phyloP scores from a whole-genome alignment of 2,113 vertebrate species.

The Mormoops blainvillei region DNA sequence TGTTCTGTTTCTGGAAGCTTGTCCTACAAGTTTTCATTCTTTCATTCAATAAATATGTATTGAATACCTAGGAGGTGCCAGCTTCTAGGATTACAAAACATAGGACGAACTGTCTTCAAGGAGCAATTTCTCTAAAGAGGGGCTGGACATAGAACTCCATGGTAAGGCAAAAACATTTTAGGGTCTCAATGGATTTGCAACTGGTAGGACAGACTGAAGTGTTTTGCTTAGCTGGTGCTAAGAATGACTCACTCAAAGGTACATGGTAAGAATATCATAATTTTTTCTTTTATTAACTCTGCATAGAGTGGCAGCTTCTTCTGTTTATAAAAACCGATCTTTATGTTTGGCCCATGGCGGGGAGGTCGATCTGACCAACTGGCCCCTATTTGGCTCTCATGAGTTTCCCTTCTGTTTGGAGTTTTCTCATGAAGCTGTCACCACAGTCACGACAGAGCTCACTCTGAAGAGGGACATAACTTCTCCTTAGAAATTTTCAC shows the following conservation, averaged over 20 bases:
- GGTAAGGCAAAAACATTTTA: slow-evolving; percentile 13
- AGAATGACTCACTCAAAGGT: background rate
- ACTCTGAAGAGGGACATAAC: background rate
- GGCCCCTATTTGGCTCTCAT: background rate
- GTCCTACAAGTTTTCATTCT: background rate
- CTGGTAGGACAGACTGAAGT: background rate
- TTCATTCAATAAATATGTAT: background rate
- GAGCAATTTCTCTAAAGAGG: background rate
- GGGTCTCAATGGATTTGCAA: background rate
- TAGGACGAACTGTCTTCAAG: background rate
- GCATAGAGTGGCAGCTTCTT: background rate
- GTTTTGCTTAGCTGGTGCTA: background rate
- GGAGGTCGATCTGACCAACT: background rate
- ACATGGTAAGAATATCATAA: background rate
- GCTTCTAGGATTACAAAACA: background rate
- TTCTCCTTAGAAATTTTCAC: background rate
- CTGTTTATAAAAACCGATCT: background rate
- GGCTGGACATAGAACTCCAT: background rate
- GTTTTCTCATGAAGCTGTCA: background rate
- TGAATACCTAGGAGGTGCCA: background rate
- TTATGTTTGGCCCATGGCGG: background rate
- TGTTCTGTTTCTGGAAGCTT: background rate
- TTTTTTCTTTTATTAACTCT: background rate
- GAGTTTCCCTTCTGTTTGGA: background rate
- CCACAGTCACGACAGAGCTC: background rate